Percentiles rank a stretch among this genome's conserved stretches.
Conservation (phyloP, 2,113 vertebrate genomes). For the Sorex araneus region DNA sequence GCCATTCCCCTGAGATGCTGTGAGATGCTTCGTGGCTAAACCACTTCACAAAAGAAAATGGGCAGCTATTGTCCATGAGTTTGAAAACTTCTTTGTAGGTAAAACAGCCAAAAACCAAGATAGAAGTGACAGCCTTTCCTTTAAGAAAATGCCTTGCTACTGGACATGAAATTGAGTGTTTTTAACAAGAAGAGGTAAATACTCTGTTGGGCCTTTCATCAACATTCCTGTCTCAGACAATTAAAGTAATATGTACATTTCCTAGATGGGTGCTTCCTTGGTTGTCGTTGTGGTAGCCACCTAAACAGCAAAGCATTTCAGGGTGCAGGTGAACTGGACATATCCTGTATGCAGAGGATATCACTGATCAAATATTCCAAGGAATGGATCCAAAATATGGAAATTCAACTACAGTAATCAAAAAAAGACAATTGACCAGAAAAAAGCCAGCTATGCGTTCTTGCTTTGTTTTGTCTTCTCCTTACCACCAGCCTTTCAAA, state of each 20-base stretch:
- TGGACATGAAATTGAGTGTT: background rate
- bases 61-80: background rate
- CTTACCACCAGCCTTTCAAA: constrained; percentile 25
- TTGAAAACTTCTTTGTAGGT: constrained; percentile 31
- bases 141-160: background rate
- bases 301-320: background rate
- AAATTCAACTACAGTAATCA: background rate
- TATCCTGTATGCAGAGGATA: background rate
- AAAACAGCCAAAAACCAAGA: constrained; percentile 52
- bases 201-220: background rate
- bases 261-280: background rate
- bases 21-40: background rate
- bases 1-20: background rate
- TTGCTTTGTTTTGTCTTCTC: constrained; percentile 1
- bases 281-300: background rate
- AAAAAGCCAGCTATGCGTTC: background rate
- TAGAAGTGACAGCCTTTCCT: constrained; percentile 19
- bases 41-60: background rate
- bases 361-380: background rate
- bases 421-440: background rate
- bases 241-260: background rate
- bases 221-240: background rate
- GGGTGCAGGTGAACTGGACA: background rate
- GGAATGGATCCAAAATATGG: background rate
- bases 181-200: background rate